These are phyloP conservation scores for Acholoe squamosa DNA, from an alignment of 2,888 invertebrate genomes.

Conservation along the genomic window DNA sequence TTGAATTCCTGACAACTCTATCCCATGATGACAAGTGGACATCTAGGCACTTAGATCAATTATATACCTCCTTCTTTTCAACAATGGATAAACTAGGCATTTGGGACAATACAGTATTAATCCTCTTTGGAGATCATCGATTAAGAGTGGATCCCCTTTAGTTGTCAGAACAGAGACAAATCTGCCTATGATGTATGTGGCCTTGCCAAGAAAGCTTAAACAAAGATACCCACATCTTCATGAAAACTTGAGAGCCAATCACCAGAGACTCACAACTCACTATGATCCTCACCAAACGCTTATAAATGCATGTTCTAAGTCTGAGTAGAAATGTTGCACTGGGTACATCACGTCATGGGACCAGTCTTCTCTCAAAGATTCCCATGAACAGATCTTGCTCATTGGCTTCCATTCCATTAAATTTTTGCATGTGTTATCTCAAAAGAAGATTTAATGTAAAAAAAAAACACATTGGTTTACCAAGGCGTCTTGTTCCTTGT, in stretches of 20 bases:
- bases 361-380: neutral
- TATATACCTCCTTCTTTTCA: neutral
- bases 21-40: neutral
- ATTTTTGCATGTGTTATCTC: neutral
- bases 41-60: neutral
- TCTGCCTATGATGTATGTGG: constrained; percentile 17
- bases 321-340: neutral
- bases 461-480: no score
- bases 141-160: neutral
- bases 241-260: neutral
- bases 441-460: neutral
- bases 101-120: neutral
- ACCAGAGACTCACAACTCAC: neutral
- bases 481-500: neutral
- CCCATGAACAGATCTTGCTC: neutral
- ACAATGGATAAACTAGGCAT: neutral
- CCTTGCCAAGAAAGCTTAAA: neutral
- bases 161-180: neutral
- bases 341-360: neutral
- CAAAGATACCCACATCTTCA: neutral
- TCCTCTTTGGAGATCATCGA: constrained; percentile 19
- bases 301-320: neutral
- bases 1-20: neutral
- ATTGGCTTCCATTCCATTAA: neutral
- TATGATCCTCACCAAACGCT: neutral